phyloP scores from a whole-genome alignment of 1,140 invertebrate species.

The Drosophila equinoxialis region DNA sequence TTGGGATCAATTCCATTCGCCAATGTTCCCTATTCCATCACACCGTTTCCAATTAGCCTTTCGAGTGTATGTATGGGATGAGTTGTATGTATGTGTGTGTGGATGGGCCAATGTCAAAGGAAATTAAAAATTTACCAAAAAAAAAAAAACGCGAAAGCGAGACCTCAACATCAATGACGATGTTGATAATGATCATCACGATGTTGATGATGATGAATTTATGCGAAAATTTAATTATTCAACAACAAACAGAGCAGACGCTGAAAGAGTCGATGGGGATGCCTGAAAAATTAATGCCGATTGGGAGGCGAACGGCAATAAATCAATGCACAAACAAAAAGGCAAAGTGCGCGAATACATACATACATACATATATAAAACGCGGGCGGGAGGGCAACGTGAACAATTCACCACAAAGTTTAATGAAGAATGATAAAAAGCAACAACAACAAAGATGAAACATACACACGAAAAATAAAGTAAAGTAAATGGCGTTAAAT shows the following conservation, averaged over 20 bases:
- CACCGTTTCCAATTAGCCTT: constrained; percentile 7
- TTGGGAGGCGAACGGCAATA: constrained; percentile 73
- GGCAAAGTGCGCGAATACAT: not conserved
- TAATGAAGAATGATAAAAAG: constrained; percentile 69
- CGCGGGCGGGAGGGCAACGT: not conserved
- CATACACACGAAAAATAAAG: constrained; percentile 16
- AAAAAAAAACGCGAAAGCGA: constrained; percentile 21
- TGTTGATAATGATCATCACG: not conserved
- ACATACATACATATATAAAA: not conserved
- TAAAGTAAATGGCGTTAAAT: constrained; percentile 71
- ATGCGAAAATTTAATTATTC: constrained; percentile 79
- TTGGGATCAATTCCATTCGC: not conserved
- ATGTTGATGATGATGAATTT: constrained; percentile 69
- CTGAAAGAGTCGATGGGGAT: constrained; percentile 49
- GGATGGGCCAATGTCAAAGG: constrained; percentile 55
- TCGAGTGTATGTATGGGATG: constrained; percentile 25
- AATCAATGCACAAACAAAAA: constrained; percentile 71
- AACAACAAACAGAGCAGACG: constrained; percentile 64
- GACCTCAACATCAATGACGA: constrained; percentile 35
- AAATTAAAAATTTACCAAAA: constrained; percentile 66
- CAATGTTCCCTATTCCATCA: not conserved
- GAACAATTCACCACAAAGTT: constrained; percentile 50
- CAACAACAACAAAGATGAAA: not conserved
- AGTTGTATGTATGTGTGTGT: not conserved
- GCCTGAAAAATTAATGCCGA: constrained; percentile 76